Percentiles rank a stretch among this genome's conserved stretches.
Conservation (phyloP, 2,113 vertebrate species). For the Psettodes erumei region DNA sequence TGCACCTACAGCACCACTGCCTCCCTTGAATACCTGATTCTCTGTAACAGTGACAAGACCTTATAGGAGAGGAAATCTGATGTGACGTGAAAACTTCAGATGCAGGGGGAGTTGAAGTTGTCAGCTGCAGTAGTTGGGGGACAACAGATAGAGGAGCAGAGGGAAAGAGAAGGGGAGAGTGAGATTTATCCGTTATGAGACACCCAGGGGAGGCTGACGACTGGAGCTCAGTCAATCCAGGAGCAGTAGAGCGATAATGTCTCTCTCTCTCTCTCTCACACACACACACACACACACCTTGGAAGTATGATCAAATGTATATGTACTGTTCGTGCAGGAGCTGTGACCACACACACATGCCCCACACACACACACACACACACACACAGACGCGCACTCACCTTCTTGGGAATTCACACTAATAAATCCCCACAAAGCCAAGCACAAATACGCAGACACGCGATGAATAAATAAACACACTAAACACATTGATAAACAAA, state of each 20-base stretch:
- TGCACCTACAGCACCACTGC: constrained; percentile 9
- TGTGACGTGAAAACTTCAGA: constrained; percentile 28
- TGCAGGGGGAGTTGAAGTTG: constrained; percentile 16
- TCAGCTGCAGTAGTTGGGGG: constrained; percentile 14
- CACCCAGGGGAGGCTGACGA: constrained; percentile 24
- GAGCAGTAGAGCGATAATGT: constrained; percentile 30
- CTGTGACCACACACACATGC: no score
- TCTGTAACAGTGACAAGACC: constrained; percentile 13
- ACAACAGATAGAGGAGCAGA: constrained; percentile 17
- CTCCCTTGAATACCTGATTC: constrained; percentile 41
- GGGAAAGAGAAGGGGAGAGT: neutral
- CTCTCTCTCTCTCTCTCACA: neutral
- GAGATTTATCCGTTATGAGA: constrained; percentile 37
- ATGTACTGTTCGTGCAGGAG: no score
- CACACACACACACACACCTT: constrained; percentile 1
- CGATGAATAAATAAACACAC: constrained; percentile 15
- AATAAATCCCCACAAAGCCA: constrained; percentile 11
- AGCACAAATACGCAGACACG: neutral
- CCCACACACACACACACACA: neutral
- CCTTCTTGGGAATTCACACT: neutral
- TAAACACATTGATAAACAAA: constrained; percentile 15
- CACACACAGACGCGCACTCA: neutral
- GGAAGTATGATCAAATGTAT: neutral
- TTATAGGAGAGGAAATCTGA: constrained; percentile 3
- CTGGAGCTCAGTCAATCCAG: constrained; percentile 36